phyloP scores from a whole-genome alignment of 1,140 invertebrate species.

The Oryzaephilus surinamensis region DNA sequence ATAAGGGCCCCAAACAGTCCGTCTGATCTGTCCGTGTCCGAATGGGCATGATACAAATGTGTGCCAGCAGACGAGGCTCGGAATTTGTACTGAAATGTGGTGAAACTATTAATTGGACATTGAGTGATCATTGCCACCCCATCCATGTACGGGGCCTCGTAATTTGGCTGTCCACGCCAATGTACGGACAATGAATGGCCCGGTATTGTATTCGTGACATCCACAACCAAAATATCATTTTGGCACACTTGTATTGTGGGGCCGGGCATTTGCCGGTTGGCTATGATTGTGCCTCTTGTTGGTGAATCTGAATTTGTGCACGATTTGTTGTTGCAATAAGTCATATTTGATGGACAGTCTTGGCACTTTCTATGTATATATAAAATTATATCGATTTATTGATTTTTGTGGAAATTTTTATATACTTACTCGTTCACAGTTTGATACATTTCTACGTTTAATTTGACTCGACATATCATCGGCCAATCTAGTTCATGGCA shows the following conservation, averaged over 20 bases:
- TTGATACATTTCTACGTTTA: slow-evolving; percentile 47
- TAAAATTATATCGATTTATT: neutral
- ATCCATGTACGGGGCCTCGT: slow-evolving; percentile 73
- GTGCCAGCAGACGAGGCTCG: slow-evolving; percentile 58
- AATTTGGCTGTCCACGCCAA: slow-evolving; percentile 73
- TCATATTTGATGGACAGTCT: slow-evolving; percentile 50
- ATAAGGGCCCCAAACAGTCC: slow-evolving; percentile 71
- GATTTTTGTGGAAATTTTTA: neutral
- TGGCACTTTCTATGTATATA: slow-evolving; percentile 42
- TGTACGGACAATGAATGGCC: slow-evolving; percentile 64
- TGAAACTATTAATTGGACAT: slow-evolving; percentile 69
- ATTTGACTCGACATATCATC: slow-evolving; percentile 66
- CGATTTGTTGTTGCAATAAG: slow-evolving; percentile 46
- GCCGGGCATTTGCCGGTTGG: slow-evolving; percentile 73
- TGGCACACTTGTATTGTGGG: slow-evolving; percentile 78
- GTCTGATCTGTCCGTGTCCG: slow-evolving; percentile 61
- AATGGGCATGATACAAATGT: slow-evolving; percentile 65
- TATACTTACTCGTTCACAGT: neutral
- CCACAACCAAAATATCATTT: slow-evolving; percentile 74
- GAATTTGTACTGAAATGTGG: slow-evolving; percentile 75
- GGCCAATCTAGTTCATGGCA: slow-evolving; percentile 68
- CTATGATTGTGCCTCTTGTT: slow-evolving; percentile 59
- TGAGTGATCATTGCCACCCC: slow-evolving; percentile 76
- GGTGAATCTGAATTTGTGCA: slow-evolving; percentile 59
- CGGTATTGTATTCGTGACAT: slow-evolving; percentile 67